Conservation (phyloP, 2,113 vertebrate genomes). For the Sphaerodactylus townsendi region DNA sequence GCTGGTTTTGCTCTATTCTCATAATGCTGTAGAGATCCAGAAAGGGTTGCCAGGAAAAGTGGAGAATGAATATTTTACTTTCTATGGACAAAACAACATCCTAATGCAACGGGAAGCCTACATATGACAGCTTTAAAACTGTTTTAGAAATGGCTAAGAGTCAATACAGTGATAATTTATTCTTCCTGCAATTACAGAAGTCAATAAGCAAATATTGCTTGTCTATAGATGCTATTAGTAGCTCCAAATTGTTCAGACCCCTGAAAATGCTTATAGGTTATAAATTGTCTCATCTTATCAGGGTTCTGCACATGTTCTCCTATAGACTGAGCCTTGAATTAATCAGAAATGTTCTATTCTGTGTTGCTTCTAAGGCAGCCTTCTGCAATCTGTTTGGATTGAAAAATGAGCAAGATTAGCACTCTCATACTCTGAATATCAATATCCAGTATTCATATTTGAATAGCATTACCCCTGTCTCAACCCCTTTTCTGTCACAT, state of each 20-base stretch:
- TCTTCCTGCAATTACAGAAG: conserved; percentile 50
- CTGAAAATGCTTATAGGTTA: conserved; percentile 66
- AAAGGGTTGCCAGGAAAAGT: neutral
- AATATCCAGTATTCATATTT: conserved; percentile 63
- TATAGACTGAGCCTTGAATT: conserved; percentile 52
- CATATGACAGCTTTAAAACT: conserved; percentile 27
- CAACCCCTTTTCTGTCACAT: conserved; percentile 35
- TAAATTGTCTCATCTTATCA: conserved; percentile 73
- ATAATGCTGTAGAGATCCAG: neutral
- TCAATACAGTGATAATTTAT: conserved; percentile 48
- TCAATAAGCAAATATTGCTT: conserved; percentile 57
- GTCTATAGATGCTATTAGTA: conserved; percentile 45
- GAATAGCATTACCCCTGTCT: conserved; percentile 41
- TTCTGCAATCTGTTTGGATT: conserved; percentile 35
- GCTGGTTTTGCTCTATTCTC: neutral
- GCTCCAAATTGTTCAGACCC: conserved; percentile 52
- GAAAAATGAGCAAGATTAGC: conserved; percentile 51
- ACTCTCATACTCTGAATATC: conserved; percentile 59
- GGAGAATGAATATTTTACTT: neutral
- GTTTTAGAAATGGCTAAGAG: conserved; percentile 48
- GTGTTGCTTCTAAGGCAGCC: conserved; percentile 40
- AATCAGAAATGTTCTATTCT: conserved; percentile 54
- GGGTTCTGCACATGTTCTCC: conserved; percentile 55
- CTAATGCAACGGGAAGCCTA: conserved; percentile 28
- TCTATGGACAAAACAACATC: neutral